phyloP scores from a whole-genome alignment of 2,888 invertebrate genomes.

The Orthosia gothica region DNA sequence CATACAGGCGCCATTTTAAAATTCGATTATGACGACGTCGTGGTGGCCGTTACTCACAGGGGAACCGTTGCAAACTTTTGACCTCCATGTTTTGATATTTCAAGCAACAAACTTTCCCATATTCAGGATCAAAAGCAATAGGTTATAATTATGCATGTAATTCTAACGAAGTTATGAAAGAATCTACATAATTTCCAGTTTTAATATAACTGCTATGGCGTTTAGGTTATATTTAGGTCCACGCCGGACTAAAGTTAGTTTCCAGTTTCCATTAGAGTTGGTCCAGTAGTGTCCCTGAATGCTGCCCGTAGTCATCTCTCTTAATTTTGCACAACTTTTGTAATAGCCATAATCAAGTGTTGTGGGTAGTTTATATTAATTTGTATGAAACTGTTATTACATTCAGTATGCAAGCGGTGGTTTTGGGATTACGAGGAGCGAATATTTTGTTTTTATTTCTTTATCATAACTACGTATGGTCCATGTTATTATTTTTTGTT shows the following conservation, averaged over 20 bases:
- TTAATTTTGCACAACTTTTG: constrained; percentile 68
- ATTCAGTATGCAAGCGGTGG: constrained; percentile 26
- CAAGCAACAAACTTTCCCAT: constrained; percentile 27
- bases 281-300: constrained; percentile 60
- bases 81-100: constrained; percentile 40
- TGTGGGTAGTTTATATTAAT: constrained; percentile 53
- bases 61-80: constrained; percentile 44
- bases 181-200: constrained; percentile 59
- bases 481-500: neutral
- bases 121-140: constrained; percentile 59
- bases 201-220: constrained; percentile 50
- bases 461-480: neutral
- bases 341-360: constrained; percentile 63
- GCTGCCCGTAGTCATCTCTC: constrained; percentile 66
- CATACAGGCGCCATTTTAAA: constrained; percentile 27
- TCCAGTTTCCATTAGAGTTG: constrained; percentile 71
- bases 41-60: constrained; percentile 28
- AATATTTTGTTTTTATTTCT: neutral
- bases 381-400: constrained; percentile 45
- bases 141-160: constrained; percentile 57
- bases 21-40: constrained; percentile 23
- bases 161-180: constrained; percentile 58
- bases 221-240: constrained; percentile 67
- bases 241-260: constrained; percentile 65
- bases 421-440: constrained; percentile 24